Percentiles rank a stretch among this genome's conserved stretches.
phyloP scores from a whole-genome alignment of 53 echinoderm and acorn worm species.

The Paracentrotus lividus region DNA sequence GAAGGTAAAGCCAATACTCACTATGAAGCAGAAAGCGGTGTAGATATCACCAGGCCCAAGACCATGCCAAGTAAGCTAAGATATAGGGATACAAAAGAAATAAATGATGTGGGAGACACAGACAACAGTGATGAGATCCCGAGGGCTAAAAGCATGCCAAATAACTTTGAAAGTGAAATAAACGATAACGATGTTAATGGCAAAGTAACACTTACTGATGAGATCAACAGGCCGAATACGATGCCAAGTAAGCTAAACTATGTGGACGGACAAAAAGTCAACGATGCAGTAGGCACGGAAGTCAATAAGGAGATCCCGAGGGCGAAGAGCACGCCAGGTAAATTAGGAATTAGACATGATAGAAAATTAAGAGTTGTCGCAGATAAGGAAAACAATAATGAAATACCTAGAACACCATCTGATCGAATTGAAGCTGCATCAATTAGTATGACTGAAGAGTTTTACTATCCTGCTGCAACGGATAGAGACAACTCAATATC shows the following conservation, averaged over 20 bases:
- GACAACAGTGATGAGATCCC: not conserved
- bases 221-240: not conserved
- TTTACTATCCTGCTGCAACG: slow-evolving; percentile 1
- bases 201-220: no score
- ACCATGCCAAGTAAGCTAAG: not conserved
- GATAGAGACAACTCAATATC: not conserved
- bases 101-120: not conserved
- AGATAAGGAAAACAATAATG: not conserved
- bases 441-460: slow-evolving; percentile 11
- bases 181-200: not conserved
- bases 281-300: not conserved
- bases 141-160: not conserved
- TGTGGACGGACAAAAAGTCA: not conserved
- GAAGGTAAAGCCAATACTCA: no score
- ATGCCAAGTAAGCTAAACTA: not conserved
- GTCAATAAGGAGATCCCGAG: not conserved
- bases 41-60: not conserved
- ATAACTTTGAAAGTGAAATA: not conserved
- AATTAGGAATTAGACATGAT: not conserved
- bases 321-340: no score
- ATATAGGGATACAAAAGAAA: not conserved
- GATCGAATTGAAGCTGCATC: slow-evolving; percentile 6
- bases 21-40: not conserved
- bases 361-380: not conserved
- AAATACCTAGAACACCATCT: not conserved